Evolutionary conservation across 2,797 vertebrate species (phyloP).

Genomic region (Oreortyx pictus): DNA sequence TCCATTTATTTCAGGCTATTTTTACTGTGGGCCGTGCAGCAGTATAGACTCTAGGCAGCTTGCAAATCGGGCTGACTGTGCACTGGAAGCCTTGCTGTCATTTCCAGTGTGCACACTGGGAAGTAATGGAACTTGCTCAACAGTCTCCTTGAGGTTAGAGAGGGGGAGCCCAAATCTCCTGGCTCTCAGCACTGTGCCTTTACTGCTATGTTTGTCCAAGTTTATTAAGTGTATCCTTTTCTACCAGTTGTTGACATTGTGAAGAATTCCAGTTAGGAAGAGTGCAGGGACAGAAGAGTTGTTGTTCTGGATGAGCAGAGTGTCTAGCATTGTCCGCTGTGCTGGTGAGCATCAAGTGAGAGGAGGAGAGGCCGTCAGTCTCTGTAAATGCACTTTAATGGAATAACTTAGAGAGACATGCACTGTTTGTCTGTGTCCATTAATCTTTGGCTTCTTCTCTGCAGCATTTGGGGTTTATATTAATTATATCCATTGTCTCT

Average conservation of each 20-base stretch:
- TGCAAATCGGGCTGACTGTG: background rate
- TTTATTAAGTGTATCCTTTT: background rate
- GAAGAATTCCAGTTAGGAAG: background rate
- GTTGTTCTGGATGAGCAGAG: background rate
- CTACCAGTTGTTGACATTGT: background rate
- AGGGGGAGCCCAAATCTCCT: background rate
- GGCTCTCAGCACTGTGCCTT: background rate
- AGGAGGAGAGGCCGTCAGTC: slow-evolving; percentile 25
- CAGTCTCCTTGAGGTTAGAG: background rate
- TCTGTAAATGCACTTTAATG: slow-evolving; percentile 47
- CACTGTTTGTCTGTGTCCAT: slow-evolving; percentile 26
- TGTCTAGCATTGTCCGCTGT: background rate
- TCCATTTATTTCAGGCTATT: slow-evolving; percentile 25
- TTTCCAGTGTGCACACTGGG: background rate
- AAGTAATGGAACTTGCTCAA: background rate
- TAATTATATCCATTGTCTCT: slow-evolving; percentile 36
- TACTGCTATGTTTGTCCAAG: background rate
- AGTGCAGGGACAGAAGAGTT: background rate
- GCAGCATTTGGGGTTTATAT: slow-evolving; percentile 21
- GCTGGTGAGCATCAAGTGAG: slow-evolving; percentile 16
- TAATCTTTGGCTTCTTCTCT: slow-evolving; percentile 50
- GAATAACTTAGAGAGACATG: slow-evolving; percentile 3
- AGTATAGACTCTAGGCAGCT: background rate
- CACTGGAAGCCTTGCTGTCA: background rate
- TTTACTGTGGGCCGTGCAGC: background rate